Base-by-base conservation (phyloP, 2,888 invertebrate genomes). In the Macrophya alboannulata region DNA sequence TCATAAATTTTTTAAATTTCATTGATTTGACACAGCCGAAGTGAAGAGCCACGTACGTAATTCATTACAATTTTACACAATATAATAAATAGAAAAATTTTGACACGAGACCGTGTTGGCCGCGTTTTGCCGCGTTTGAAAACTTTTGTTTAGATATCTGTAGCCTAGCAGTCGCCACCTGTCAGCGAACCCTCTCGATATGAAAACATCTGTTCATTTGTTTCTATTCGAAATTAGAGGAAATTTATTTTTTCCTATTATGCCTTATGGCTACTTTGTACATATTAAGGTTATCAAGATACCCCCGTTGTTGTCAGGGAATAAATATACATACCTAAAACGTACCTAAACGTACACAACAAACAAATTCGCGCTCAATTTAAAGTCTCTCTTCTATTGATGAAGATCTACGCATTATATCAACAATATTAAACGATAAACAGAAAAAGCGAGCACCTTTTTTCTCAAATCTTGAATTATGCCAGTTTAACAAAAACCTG, bases 131-230 rank as follows among this genome's bases (percentile, higher is more conserved):
- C 59, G 62, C 48, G 65, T 71, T 83, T 83, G 83, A 83, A 83
- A 83, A 68, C 81, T 81, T 83, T 83, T 83, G 83, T 83, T 83
- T 83, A 37, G 48, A 62, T 83, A 10, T 37, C 37, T 59, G 48
- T 83, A 45, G 83, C 48, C 83, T 83, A 83, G 48, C 68, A 65
- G 68, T 37, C 83, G 83, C 71, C 71, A 83, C 83, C 83, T 71
- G 83, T 83, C 83, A 65, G 45, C n/a, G 31, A 55, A 25, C 1
- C 10, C 43, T 25, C 43, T 15, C 71, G 51, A 48, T 71, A 71
- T 25, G 10, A n/a, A 83, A 81, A 83, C 83, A 71, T 65, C 51
- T 71, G 83, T 48, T 83, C 71, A 43, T 31, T 51, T 25, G 77
- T 77, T 77, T 77, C 37, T 12, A n/a, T 55, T 55, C 25, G 25